phyloP scores from a whole-genome alignment of 2,888 invertebrate species.

The Lymantria dispar region DNA sequence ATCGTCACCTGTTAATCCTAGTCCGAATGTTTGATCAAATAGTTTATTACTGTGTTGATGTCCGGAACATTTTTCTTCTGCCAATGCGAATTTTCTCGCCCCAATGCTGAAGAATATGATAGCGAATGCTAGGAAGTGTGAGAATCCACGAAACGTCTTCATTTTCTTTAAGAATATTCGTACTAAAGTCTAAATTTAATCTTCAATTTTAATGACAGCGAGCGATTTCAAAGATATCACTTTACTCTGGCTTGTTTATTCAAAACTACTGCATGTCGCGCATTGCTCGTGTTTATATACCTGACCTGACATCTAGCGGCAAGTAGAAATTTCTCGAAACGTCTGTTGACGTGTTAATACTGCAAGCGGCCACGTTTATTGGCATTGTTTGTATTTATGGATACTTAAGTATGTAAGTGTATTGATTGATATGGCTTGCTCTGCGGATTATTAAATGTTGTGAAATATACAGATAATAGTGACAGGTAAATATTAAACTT shows the following conservation, averaged over 20 bases:
- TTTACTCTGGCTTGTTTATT: not conserved
- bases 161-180: not conserved
- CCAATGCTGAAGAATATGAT: not conserved
- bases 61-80: not conserved
- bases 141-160: not conserved
- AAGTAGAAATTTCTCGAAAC: not conserved
- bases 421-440: not conserved
- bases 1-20: conserved; percentile 65
- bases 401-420: not conserved
- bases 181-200: not conserved
- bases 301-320: not conserved
- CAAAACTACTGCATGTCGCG: not conserved
- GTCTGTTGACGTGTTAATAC: not conserved
- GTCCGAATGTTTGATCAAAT: conserved; percentile 69
- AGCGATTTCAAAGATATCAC: not conserved
- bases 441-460: not conserved
- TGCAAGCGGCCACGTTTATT: not conserved
- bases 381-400: not conserved
- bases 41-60: conserved; percentile 44
- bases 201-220: not conserved
- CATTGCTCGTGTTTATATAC: not conserved
- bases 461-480: not conserved
- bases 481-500: not conserved
- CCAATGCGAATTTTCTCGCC: not conserved
- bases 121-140: not conserved